Conservation (phyloP, 2,797 vertebrate genomes). For the Clarias pachynema region DNA sequence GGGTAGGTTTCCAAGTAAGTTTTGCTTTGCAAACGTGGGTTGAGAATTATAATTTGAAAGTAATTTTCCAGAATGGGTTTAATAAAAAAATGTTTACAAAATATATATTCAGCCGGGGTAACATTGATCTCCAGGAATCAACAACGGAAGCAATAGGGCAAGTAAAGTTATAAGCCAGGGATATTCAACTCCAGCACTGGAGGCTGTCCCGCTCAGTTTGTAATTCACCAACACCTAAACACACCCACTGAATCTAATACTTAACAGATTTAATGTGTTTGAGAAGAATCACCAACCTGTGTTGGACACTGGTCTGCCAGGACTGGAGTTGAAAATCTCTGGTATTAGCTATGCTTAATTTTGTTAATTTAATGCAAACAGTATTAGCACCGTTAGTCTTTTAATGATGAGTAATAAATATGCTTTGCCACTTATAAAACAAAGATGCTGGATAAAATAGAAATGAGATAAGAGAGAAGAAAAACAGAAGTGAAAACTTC, state of each 20-base stretch:
- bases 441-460: background rate
- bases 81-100: background rate
- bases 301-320: too few species aligned
- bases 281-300: too few species aligned
- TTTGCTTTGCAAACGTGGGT: background rate
- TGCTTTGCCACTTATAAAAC: background rate
- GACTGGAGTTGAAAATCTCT: too few species aligned
- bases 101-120: conserved; percentile 1
- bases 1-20: background rate
- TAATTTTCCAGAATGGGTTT: background rate
- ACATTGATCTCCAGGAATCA: background rate
- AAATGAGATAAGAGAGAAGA: background rate
- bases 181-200: too few species aligned
- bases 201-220: too few species aligned
- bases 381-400: background rate
- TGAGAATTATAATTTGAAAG: background rate
- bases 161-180: background rate
- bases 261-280: too few species aligned
- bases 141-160: background rate
- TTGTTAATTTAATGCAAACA: conserved; percentile 14
- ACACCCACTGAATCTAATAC: too few species aligned
- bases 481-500: conserved; percentile 5
- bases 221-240: too few species aligned
- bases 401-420: background rate
- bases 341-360: conserved; percentile 4